These are phyloP conservation scores for Grus americana DNA, from an alignment of 2,113 vertebrate species.

Conservation along the genomic window DNA sequence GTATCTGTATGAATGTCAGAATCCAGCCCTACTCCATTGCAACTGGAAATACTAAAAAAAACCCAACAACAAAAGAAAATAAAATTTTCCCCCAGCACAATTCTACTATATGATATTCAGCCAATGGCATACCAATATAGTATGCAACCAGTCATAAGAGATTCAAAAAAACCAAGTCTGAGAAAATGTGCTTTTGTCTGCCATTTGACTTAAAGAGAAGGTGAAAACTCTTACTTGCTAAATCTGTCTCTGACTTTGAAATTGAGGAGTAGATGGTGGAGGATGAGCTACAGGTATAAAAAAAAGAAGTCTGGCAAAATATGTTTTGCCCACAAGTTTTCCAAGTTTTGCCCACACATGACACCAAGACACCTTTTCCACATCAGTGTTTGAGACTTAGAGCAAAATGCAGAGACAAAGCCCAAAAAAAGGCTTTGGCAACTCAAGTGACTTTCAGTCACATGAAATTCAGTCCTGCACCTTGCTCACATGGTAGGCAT, in stretches of 20 bases:
- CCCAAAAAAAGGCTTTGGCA: neutral
- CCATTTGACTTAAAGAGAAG: neutral
- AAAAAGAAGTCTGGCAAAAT: too few species aligned
- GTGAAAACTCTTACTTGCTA: neutral
- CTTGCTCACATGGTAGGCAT: accelerated
- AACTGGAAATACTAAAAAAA: neutral
- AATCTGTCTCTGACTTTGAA: neutral
- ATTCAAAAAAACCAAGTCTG: neutral
- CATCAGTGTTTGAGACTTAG: neutral
- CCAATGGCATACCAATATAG: neutral
- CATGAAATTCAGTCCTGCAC: neutral
- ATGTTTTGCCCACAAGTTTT: neutral
- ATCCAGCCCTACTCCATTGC: neutral
- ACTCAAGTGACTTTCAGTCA: neutral
- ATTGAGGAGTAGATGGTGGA: neutral
- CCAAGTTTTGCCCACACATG: neutral
- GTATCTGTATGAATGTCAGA: neutral
- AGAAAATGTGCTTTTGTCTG: neutral
- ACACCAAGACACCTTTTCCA: neutral
- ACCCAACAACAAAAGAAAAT: too few species aligned
- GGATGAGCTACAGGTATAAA: neutral
- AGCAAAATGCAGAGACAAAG: neutral
- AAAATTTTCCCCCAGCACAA: neutral
- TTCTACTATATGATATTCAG: neutral
- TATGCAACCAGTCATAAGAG: neutral